These are phyloP conservation scores for Cossypha polioptera DNA, from an alignment of 2,797 vertebrate species.

Conservation along the genomic window DNA sequence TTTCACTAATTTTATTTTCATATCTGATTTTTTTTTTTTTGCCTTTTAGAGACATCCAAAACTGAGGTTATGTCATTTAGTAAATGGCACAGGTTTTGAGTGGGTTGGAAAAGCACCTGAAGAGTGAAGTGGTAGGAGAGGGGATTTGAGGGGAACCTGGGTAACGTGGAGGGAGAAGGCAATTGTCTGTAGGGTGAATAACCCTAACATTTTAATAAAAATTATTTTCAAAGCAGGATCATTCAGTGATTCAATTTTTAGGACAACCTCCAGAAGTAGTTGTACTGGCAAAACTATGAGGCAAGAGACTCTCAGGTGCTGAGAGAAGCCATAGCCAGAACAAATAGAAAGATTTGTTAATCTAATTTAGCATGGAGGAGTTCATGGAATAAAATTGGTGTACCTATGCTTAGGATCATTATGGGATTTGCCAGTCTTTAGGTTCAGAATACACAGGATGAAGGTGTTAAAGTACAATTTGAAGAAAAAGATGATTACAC, in stretches of 20 bases:
- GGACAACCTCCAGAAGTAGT: not conserved
- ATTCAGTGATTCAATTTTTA: not conserved
- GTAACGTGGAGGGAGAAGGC: not conserved
- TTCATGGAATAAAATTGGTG: not conserved
- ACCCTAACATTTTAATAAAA: not conserved
- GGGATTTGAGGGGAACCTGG: not conserved
- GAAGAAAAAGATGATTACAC: not conserved
- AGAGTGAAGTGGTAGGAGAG: not conserved
- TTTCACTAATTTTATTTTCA: not conserved
- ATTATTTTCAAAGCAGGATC: not conserved
- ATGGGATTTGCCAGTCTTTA: not conserved
- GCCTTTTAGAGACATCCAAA: not conserved
- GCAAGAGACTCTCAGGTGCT: not conserved
- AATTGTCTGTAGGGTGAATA: not conserved
- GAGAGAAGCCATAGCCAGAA: not conserved
- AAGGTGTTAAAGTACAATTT: not conserved
- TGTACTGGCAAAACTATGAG: not conserved
- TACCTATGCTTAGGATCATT: not conserved
- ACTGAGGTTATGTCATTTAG: not conserved
- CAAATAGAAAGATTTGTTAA: not conserved
- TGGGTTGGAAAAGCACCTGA: not conserved
- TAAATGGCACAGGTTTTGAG: not conserved
- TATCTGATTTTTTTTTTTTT: not conserved
- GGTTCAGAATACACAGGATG: not conserved
- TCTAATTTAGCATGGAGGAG: not conserved